These are phyloP conservation scores for Melitaea athalia DNA, from an alignment of 2,888 invertebrate species.

Conservation along the genomic window DNA sequence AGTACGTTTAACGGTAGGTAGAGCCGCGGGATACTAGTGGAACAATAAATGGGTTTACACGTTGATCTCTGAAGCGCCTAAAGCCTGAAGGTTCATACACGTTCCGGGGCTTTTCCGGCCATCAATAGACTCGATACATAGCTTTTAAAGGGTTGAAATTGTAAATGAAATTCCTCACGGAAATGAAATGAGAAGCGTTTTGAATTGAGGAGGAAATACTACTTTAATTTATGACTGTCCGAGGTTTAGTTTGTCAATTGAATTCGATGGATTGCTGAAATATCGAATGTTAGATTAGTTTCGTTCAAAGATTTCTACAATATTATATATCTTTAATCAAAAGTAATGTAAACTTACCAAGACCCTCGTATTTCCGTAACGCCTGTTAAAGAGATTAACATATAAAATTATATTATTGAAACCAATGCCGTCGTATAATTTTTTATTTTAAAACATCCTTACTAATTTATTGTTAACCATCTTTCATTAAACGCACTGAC, in stretches of 20 bases:
- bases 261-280: not conserved
- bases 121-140: slow-evolving; percentile 36
- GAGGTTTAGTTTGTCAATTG: not conserved
- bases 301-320: too few species aligned
- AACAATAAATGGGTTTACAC: slow-evolving; percentile 47
- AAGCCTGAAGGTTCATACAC: slow-evolving; percentile 42
- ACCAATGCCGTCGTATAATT: not conserved
- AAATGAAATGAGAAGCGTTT: slow-evolving; percentile 30
- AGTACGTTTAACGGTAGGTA: slow-evolving; percentile 33
- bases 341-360: too few species aligned
- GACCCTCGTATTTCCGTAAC: too few species aligned
- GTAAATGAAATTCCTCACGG: slow-evolving; percentile 33
- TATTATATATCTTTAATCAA: too few species aligned
- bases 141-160: slow-evolving; percentile 34
- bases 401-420: not conserved
- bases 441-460: slow-evolving; percentile 1
- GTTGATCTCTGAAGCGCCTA: slow-evolving; percentile 42
- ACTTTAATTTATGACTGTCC: not conserved
- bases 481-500: not conserved
- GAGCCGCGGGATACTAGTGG: slow-evolving; percentile 40
- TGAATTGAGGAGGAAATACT: slow-evolving; percentile 24
- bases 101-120: slow-evolving; percentile 41
- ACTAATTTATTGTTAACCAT: not conserved
- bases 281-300: not conserved
- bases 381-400: too few species aligned